Conservation (phyloP, 2,113 vertebrate species). For the Heterotis niloticus region DNA sequence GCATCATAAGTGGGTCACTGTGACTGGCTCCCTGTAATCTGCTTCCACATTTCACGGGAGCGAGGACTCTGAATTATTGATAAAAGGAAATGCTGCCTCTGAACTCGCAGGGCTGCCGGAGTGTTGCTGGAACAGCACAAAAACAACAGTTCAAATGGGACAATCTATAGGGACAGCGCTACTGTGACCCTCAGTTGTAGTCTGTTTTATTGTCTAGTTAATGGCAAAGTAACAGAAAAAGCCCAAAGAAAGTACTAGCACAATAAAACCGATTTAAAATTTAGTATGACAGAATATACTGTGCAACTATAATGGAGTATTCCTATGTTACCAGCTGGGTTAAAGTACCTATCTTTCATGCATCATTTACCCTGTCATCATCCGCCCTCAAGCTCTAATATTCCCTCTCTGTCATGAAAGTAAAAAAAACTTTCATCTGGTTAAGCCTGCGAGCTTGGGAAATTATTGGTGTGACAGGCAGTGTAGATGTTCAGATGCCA, state of each 20-base stretch:
- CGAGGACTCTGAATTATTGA: conserved; percentile 36
- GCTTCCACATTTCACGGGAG: conserved; percentile 33
- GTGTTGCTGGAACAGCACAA: not conserved
- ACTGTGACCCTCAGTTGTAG: not conserved
- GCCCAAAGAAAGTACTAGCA: not conserved
- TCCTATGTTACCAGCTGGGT: not conserved
- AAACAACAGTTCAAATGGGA: not conserved
- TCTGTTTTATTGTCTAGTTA: too few species aligned
- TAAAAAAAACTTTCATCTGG: too few species aligned
- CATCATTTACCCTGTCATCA: too few species aligned
- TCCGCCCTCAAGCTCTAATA: too few species aligned
- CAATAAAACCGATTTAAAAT: not conserved
- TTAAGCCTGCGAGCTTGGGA: too few species aligned
- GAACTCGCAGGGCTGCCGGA: not conserved
- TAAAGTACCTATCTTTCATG: too few species aligned
- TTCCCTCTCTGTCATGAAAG: too few species aligned
- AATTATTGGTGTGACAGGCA: too few species aligned
- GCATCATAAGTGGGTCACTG: conserved; percentile 53
- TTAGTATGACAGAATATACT: not conserved
- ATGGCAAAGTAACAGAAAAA: not conserved
- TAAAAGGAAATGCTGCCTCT: not conserved
- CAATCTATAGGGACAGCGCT: not conserved
- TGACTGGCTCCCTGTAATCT: conserved; percentile 34
- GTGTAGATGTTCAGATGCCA: too few species aligned
- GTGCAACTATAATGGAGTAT: not conserved